A percentile compares a stretch with the other conserved stretches of the same genome.
These are phyloP conservation scores for Berghia stephanieae DNA, from an alignment of 1,140 invertebrate species.

Conservation along the genomic window DNA sequence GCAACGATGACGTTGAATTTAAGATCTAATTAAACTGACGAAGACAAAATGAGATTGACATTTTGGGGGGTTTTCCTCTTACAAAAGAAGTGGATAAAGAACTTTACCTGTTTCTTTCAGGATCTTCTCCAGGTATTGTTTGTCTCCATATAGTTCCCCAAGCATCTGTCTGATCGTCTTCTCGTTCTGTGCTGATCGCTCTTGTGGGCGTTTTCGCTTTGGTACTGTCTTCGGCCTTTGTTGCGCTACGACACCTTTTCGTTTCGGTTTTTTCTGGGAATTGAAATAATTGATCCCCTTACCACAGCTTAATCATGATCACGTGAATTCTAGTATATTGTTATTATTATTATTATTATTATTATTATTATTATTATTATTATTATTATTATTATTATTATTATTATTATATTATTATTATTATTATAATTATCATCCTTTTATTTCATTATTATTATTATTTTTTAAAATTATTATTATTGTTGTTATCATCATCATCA, in stretches of 20 bases:
- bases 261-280: conserved; percentile 48
- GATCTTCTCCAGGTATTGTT: conserved; percentile 63
- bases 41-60: too few species aligned
- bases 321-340: background rate
- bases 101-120: conserved; percentile 58
- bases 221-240: conserved; percentile 16
- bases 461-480: background rate
- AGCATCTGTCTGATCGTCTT: conserved; percentile 64
- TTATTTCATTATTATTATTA: too few species aligned
- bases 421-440: too few species aligned
- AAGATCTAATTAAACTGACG: too few species aligned
- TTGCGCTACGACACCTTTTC: background rate
- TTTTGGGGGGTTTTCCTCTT: too few species aligned
- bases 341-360: too few species aligned
- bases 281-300: background rate
- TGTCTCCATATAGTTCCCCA: conserved; percentile 65
- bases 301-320: background rate
- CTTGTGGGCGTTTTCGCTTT: conserved; percentile 19
- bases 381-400: too few species aligned
- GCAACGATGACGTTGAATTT: background rate
- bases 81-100: background rate
- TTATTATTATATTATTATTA: too few species aligned
- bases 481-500: too few species aligned
- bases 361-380: too few species aligned
- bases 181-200: conserved; percentile 45